phyloP scores from a whole-genome alignment of 2,797 vertebrate genomes.

The Lagorchestes hirsutus region DNA sequence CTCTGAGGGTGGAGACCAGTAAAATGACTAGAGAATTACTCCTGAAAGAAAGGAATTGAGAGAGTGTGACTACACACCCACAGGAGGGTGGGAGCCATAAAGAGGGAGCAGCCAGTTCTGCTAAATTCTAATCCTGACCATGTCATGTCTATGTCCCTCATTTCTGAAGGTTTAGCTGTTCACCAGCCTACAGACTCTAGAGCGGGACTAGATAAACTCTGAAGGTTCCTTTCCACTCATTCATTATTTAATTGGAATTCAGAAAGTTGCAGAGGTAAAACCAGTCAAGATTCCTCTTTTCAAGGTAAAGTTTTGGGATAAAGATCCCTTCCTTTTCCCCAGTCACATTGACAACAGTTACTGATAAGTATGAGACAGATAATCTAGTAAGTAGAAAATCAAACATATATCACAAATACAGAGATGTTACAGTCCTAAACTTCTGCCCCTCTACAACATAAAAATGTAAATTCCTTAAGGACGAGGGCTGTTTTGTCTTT shows the following conservation, averaged over 20 bases:
- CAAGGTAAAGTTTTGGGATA: background rate
- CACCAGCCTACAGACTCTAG: background rate
- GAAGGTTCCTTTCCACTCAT: background rate
- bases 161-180: background rate
- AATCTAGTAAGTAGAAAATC: background rate
- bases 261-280: background rate
- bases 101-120: background rate
- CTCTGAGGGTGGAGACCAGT: background rate
- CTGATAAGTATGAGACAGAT: background rate
- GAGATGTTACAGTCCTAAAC: accelerated
- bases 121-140: background rate
- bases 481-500: background rate
- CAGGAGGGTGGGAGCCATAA: background rate
- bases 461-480: background rate
- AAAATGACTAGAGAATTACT: background rate
- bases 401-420: too few species aligned
- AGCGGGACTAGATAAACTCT: background rate
- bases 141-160: background rate
- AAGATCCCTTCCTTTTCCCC: background rate
- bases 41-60: background rate
- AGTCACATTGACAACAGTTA: background rate
- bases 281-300: background rate
- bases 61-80: background rate
- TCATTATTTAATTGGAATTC: background rate
- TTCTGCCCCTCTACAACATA: background rate